phyloP scores from a whole-genome alignment of 2,888 invertebrate genomes.

The Notodonta dromedarius region DNA sequence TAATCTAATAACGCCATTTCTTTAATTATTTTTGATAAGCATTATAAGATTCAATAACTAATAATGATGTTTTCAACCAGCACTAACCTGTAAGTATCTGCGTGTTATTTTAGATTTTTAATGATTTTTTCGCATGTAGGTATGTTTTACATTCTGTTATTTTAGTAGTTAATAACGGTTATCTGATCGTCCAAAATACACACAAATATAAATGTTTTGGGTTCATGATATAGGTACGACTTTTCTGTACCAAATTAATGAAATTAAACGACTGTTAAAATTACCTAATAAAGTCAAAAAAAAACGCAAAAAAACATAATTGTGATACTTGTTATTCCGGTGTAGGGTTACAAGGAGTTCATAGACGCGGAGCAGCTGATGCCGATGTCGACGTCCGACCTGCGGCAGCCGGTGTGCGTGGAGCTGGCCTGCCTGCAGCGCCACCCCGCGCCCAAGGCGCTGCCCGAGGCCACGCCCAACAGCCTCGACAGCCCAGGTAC shows the following conservation, averaged over 20 bases:
- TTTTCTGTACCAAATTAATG: too few relatives aligned
- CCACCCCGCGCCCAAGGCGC: constrained; percentile 80
- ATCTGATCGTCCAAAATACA: too few relatives aligned
- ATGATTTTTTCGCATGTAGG: constrained; percentile 24
- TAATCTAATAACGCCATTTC: constrained; percentile 27
- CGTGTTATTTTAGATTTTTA: constrained; percentile 29
- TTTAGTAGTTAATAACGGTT: constrained; percentile 16
- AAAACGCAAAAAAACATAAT: not conserved
- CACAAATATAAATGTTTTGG: too few relatives aligned
- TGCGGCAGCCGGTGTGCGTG: constrained; percentile 92
- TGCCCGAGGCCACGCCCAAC: constrained; percentile 80
- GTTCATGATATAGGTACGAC: too few relatives aligned
- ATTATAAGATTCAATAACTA: constrained; percentile 27
- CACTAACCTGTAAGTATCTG: constrained; percentile 52
- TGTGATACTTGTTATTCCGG: constrained; percentile 29
- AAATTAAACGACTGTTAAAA: too few relatives aligned
- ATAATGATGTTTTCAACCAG: constrained; percentile 49
- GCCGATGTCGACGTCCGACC: constrained; percentile 93
- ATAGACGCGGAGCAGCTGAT: constrained; percentile 95
- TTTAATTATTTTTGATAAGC: constrained; percentile 28
- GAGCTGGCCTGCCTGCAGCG: constrained; percentile 89
- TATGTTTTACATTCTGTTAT: constrained; percentile 20
- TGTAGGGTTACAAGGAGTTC: constrained; percentile 94
- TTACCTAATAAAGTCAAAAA: too few relatives aligned
- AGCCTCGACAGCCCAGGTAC: constrained; percentile 81